Base-by-base conservation (phyloP, 2,797 vertebrate species). In the Lutjanus campechanus region DNA sequence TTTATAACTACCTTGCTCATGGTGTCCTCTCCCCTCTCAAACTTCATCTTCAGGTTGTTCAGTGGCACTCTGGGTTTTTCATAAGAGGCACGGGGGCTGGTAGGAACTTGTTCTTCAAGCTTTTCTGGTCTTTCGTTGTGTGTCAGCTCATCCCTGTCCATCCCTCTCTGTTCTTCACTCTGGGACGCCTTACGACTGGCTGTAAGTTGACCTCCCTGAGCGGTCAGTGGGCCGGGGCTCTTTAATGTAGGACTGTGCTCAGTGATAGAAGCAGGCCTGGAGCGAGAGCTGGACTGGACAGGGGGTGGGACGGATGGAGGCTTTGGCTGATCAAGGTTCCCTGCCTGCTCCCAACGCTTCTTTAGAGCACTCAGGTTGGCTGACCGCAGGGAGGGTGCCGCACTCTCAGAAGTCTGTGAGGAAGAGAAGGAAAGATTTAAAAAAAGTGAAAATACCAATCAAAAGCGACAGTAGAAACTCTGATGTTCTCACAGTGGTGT, bases 31-130 rank as follows among this genome's bases (percentile, higher is more conserved):
- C 96, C 95, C 82, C 92, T 97, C 86, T 99, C 97, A 92, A 98
- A 99, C 96, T 96, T 96, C 97, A 96, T 97, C 95, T 97, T 99
- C 60, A 98, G 96, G 70, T 95, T 97, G 94, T 76, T 98, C 76
- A 99, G 94, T 0, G 96, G 97, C 71, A 98, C 94, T 53, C 69
- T 93, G 76, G 96, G 95, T 86, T 97, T 98, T 91, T 98, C 97
- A 49, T 96, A 93, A 69, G 94, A 95, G 76, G 94, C 93, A 66
- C 82, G 1, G 20, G 94, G 96, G 73, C 94, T 92, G 80, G 85
- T 82, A 25, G 89, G 89, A 41, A 86, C 79, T 91, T 63, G 91
- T 54, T 87, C 92, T 83, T 93, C 80, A 47, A 7, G 88, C 89
- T 83, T 87, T 85, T 90, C 87, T 7, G 79, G 1, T 86, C 58